Evolutionary conservation across 23 tunicate species (phyloP), one percentile per base, ranked within the genome.

Genomic region (Trididemnum clinides): DNA sequence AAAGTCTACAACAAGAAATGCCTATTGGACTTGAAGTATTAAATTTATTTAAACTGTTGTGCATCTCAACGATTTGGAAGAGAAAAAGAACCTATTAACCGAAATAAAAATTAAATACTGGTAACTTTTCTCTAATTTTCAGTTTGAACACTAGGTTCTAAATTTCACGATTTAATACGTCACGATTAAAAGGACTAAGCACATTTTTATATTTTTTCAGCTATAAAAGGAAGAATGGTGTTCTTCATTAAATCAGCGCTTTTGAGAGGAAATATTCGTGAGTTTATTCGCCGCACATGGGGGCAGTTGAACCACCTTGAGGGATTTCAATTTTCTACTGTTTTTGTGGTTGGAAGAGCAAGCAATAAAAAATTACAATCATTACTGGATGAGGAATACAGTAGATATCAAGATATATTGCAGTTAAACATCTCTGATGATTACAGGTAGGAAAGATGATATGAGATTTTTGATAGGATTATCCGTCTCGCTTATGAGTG

Each of bases 261-360:
- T 21, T 4, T 4, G 10, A 15, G 21, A 35, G 37, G 12, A 10
- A 5, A 2, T 28, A 7, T 3, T 31, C 36, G 76, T 6, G 76
- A 69, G 30, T 6, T 69, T 6, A 29, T 69, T 69, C 76, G 76
- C 39, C 76, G 76, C 76, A 69, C 76, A 37, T 69, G 76, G 76
- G 76, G 38, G 76, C 30, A 35, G 7, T 6, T 69, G 21, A 69
- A 37, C 39, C 30, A 69, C 39, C 2, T 69, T 28, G 76, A 69
- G 18, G 38, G 76, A 4, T 69, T 69, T 6, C 15, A 32, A 31
- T 69, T 69, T 7, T 6, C 76, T 6, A 69, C 76, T 7, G 38
- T 69, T 15, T 69, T 69, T 31, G 76, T 69, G 37, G 38, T 31
- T 28, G 76, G 76, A 28, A 32, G 4, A n/a, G 21, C 76, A 5